Evolutionary conservation across 2,113 vertebrate species (phyloP).

Genomic region (Alethe diademata): DNA sequence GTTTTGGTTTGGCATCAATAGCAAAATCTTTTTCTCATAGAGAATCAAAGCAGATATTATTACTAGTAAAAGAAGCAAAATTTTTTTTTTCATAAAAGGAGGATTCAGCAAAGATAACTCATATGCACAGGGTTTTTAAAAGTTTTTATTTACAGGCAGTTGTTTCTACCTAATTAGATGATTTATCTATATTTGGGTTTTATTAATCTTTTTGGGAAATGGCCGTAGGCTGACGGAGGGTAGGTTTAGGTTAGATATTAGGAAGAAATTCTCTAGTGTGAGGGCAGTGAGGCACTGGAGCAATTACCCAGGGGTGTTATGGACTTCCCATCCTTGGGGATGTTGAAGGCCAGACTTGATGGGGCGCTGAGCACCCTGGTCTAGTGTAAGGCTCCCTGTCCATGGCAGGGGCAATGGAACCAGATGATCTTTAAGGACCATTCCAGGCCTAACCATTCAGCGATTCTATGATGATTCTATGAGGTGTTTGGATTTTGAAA

Average conservation of each 20-base stretch:
- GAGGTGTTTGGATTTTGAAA: not conserved
- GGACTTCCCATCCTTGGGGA: not conserved
- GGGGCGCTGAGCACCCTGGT: not conserved
- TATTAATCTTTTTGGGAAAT: not conserved
- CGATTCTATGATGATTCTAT: not conserved
- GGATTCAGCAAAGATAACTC: not conserved
- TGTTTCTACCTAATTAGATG: not conserved
- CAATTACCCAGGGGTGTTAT: not conserved
- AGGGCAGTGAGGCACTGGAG: not conserved
- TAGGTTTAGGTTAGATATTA: not conserved
- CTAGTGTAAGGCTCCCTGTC: not conserved
- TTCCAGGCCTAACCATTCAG: not conserved
- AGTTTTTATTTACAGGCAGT: not conserved
- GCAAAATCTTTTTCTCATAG: accelerated
- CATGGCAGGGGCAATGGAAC: not conserved
- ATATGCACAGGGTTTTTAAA: not conserved
- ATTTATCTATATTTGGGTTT: not conserved
- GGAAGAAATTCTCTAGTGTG: not conserved
- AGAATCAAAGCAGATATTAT: not conserved
- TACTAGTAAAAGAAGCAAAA: not conserved
- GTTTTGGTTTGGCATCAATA: not conserved
- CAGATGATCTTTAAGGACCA: not conserved
- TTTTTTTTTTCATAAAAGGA: not conserved
- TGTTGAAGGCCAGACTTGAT: not conserved
- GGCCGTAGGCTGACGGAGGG: accelerated